A percentile compares a stretch with the other conserved stretches of the same genome.
Conservation (phyloP, 2,113 vertebrate genomes). For the Seriola aureovittata region DNA sequence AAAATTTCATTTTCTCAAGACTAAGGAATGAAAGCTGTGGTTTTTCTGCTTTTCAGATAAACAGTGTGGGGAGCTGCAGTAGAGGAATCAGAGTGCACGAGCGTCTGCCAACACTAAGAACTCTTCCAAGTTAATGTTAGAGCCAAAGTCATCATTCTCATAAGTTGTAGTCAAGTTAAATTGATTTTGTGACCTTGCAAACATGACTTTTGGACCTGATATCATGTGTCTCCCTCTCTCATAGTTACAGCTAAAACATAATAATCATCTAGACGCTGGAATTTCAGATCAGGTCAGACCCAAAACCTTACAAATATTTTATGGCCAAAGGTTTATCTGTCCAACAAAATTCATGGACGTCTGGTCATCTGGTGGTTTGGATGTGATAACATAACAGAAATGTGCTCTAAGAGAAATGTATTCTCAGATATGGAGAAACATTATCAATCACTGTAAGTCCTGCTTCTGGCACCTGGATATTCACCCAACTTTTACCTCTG, state of each 20-base stretch:
- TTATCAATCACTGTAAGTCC: too few species aligned
- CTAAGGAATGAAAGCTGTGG: constrained; percentile 30
- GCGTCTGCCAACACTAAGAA: constrained; percentile 19
- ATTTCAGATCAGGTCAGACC: constrained; percentile 11
- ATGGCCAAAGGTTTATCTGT: not conserved
- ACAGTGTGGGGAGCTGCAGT: not conserved
- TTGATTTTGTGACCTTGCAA: constrained; percentile 23
- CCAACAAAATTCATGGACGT: not conserved
- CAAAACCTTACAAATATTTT: constrained; percentile 1
- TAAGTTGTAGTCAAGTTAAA: not conserved
- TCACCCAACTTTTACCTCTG: not conserved
- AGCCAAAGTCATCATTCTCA: constrained; percentile 49
- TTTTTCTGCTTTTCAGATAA: constrained; percentile 28
- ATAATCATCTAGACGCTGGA: constrained; percentile 19
- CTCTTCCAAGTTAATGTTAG: not conserved
- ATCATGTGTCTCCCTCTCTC: not conserved
- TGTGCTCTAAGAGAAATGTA: too few species aligned
- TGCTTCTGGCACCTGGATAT: too few species aligned
- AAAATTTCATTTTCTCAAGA: constrained; percentile 18
- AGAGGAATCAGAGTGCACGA: constrained; percentile 8
- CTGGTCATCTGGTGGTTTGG: not conserved
- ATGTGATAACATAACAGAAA: not conserved
- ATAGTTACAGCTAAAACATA: constrained; percentile 15
- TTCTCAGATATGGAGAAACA: too few species aligned
- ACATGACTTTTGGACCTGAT: constrained; percentile 8